Evolutionary conservation across 2,888 invertebrate genomes (phyloP).

Genomic region (Drosophila maculinotata): DNA sequence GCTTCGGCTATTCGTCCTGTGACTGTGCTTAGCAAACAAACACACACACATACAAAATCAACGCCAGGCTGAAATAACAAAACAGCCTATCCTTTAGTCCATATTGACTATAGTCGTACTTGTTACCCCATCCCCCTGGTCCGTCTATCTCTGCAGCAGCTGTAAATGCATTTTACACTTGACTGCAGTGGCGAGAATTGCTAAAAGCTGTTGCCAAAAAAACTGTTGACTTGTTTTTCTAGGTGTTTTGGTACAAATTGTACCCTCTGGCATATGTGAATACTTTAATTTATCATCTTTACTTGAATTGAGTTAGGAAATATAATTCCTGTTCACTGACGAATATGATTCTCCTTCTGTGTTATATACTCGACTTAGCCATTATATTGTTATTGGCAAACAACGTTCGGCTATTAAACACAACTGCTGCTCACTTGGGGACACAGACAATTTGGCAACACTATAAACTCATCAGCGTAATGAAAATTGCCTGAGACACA

Average conservation of each 20-base stretch:
- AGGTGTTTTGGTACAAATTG: conserved; percentile 20
- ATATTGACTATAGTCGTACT: conserved; percentile 11
- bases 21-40: conserved; percentile 48
- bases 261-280: neutral
- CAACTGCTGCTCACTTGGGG: conserved; percentile 34
- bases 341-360: no score
- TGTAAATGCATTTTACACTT: conserved; percentile 56
- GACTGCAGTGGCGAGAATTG: conserved; percentile 34
- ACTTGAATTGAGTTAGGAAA: neutral
- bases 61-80: conserved; percentile 56
- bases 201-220: conserved; percentile 39
- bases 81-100: conserved; percentile 30
- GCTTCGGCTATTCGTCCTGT: conserved; percentile 28
- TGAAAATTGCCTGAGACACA: conserved; percentile 54
- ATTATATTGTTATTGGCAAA: conserved; percentile 19
- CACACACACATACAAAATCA: conserved; percentile 31
- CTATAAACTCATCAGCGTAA: conserved; percentile 77
- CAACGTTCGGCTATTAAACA: conserved; percentile 35
- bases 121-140: conserved; percentile 1
- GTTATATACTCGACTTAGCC: no score
- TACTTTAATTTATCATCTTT: neutral
- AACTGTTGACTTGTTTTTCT: conserved; percentile 30
- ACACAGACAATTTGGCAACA: conserved; percentile 57
- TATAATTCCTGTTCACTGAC: no score
- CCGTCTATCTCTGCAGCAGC: conserved; percentile 21